Conservation (phyloP, 2,113 vertebrate species). For the Brachyistius frenatus region DNA sequence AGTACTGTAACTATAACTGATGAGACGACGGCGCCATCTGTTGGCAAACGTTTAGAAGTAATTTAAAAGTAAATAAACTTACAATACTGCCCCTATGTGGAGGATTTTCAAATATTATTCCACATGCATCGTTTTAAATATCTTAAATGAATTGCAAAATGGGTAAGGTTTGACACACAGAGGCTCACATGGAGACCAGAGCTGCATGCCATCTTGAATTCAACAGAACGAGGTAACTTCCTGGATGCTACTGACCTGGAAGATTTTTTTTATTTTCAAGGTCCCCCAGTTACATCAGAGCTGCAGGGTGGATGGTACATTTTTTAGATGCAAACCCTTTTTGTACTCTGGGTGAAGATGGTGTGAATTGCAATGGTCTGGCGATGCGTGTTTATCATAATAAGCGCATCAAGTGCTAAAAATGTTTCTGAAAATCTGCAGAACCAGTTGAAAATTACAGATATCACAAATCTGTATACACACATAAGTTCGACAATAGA, state of each 20-base stretch:
- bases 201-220: slow-evolving; percentile 22
- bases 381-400: too few species aligned
- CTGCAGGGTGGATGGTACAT: background rate
- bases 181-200: background rate
- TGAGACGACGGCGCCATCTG: slow-evolving; percentile 47
- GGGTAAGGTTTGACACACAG: background rate
- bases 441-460: too few species aligned
- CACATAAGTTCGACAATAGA: too few species aligned
- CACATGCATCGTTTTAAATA: background rate
- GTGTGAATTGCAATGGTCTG: too few species aligned
- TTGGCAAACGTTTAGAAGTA: background rate
- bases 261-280: slow-evolving; percentile 5
- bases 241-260: slow-evolving; percentile 39
- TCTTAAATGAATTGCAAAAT: background rate
- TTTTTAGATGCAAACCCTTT: too few species aligned
- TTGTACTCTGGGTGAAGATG: too few species aligned
- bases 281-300: slow-evolving; percentile 3
- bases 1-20: background rate
- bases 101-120: background rate
- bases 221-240: slow-evolving; percentile 11
- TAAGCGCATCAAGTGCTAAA: too few species aligned
- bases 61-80: background rate
- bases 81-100: slow-evolving; percentile 47
- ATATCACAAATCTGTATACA: too few species aligned
- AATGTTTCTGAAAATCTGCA: too few species aligned